A percentile compares a stretch with the other conserved stretches of the same genome.
phyloP scores from a whole-genome alignment of 2,113 vertebrate genomes.

The Burhinus bistriatus region DNA sequence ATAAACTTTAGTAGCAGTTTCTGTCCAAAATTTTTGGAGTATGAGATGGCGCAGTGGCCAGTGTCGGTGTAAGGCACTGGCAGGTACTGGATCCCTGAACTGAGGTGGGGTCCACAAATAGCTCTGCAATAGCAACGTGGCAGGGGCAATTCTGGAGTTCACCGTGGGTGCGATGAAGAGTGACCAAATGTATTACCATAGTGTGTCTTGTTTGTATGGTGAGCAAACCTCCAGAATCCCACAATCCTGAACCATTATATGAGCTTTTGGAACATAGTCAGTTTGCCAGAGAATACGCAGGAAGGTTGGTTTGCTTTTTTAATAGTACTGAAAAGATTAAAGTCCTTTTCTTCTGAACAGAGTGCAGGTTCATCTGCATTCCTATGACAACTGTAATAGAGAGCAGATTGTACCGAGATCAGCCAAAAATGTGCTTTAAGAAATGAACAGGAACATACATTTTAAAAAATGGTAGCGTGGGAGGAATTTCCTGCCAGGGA shows the following conservation, averaged over 20 bases:
- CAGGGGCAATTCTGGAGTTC: neutral
- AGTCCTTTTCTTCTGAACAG: neutral
- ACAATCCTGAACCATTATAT: fast-evolving
- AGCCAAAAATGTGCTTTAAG: neutral
- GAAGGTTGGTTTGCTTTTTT: neutral
- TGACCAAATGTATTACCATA: fast-evolving
- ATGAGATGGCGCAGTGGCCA: neutral
- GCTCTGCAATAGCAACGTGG: fast-evolving
- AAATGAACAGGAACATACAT: neutral
- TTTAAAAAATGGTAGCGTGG: fast-evolving
- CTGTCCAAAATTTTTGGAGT: neutral
- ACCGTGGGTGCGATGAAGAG: neutral
- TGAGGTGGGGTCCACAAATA: neutral
- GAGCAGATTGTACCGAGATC: neutral
- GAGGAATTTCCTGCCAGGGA: neutral
- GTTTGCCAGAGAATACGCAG: neutral
- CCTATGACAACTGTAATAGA: neutral
- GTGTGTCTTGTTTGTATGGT: too few relatives aligned
- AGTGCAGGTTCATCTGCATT: neutral
- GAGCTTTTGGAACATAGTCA: neutral
- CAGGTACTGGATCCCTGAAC: fast-evolving
- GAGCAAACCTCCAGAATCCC: neutral
- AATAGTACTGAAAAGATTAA: neutral
- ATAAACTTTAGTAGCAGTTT: neutral
- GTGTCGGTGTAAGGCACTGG: neutral